phyloP scores from a whole-genome alignment of 2,113 vertebrate genomes.

The Numida meleagris region DNA sequence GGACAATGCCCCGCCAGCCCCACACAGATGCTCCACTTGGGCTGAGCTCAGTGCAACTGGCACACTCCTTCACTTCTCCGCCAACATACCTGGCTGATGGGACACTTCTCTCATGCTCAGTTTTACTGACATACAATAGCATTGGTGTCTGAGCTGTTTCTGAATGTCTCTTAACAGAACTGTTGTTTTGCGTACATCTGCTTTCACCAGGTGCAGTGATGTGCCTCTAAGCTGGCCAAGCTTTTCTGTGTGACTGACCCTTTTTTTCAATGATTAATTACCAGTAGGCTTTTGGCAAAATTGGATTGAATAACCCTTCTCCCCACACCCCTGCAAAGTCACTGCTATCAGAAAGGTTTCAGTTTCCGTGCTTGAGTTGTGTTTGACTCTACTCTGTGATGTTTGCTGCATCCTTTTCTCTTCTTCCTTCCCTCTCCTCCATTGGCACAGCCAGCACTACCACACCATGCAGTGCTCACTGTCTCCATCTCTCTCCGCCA shows the following conservation, averaged over 20 bases:
- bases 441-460: background rate
- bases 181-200: conserved; percentile 54
- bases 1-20: background rate
- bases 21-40: background rate
- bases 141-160: conserved; percentile 29
- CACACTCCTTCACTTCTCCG: conserved; percentile 61
- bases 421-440: background rate
- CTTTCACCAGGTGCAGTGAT: conserved; percentile 53
- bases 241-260: conserved; percentile 2
- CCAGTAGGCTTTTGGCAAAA: conserved; percentile 33
- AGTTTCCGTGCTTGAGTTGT: conserved; percentile 71
- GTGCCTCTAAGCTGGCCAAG: background rate
- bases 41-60: conserved; percentile 76
- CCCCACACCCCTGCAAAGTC: background rate
- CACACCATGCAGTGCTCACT: background rate
- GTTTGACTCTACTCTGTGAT: conserved; percentile 65
- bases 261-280: conserved; percentile 41
- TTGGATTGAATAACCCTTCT: background rate
- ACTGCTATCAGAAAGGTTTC: conserved; percentile 57
- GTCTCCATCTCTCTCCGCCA: conserved; percentile 45
- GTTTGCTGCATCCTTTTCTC: conserved; percentile 31
- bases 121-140: background rate
- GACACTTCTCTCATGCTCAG: conserved; percentile 30
- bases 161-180: conserved; percentile 42
- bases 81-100: conserved; percentile 45